phyloP scores from a whole-genome alignment of 2,797 vertebrate genomes.

The Arrhamphus sclerolepis region DNA sequence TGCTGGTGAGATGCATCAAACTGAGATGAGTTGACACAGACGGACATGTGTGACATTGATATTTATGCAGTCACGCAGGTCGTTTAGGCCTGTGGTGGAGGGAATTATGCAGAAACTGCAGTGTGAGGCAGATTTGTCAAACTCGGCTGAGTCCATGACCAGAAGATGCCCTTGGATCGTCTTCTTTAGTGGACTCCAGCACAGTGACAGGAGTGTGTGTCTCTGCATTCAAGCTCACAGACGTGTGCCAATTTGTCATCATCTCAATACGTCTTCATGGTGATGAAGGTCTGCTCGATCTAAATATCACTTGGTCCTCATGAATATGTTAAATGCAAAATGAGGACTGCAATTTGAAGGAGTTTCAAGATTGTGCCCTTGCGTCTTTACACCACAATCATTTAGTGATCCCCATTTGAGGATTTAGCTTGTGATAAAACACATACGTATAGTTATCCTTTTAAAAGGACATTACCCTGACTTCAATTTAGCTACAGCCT shows the following conservation, averaged over 20 bases:
- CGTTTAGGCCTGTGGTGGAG: conserved; percentile 46
- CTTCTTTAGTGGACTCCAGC: conserved; percentile 36
- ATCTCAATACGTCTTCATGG: conserved; percentile 52
- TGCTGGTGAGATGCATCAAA: conserved; percentile 49
- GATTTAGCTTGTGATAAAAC: conserved; percentile 1
- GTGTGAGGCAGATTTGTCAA: conserved; percentile 61
- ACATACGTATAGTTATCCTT: too few relatives aligned
- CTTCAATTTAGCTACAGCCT: too few relatives aligned
- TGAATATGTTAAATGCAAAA: conserved; percentile 60
- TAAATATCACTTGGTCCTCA: conserved; percentile 54
- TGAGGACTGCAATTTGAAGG: conserved; percentile 26
- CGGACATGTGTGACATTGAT: conserved; percentile 66
- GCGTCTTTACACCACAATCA: conserved; percentile 35
- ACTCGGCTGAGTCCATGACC: conserved; percentile 51
- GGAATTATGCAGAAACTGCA: conserved; percentile 66
- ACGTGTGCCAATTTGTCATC: conserved; percentile 55
- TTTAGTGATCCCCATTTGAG: conserved; percentile 4
- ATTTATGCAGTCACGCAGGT: conserved; percentile 71
- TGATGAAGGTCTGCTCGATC: conserved; percentile 51
- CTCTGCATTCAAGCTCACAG: background rate
- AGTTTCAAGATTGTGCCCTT: conserved; percentile 45
- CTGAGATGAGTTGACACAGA: conserved; percentile 34
- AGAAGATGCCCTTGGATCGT: conserved; percentile 65
- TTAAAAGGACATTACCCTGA: too few relatives aligned
- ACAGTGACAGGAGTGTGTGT: conserved; percentile 15